Base-by-base conservation (phyloP, 1,140 invertebrate species). In the Eupristina koningsbergeri region DNA sequence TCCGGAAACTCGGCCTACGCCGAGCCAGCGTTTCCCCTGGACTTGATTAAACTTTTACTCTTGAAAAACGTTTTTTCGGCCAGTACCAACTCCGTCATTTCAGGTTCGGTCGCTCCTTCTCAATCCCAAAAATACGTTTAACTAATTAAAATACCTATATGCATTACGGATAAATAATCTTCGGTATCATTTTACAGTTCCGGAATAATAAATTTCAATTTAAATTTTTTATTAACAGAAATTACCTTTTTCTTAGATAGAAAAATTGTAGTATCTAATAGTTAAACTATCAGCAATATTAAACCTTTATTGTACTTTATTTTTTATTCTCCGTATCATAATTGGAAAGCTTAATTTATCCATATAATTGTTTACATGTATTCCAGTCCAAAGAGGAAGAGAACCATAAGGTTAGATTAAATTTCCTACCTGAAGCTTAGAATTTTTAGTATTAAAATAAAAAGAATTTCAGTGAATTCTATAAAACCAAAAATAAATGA, bases 11-110 rank as follows among this genome's bases (percentile, higher is more conserved):
- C 6, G 9, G 34, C 9, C n/a, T 29, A 2, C 29, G 41, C 6
- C 45, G 19, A 73, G 26, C n/a, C 39, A 73, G 47, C 29, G 47
- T 73, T 47, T 3, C n/a, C 34, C 17, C 3, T 19, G 29, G 34
- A 67, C 31, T 36, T 67, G 64, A 67, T 67, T 67, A 67, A 67
- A 67, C 36, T 36, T 67, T 34, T 67, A 67, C 34, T 67, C 64
- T 36, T 67, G 5, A 31, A 64, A 63, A 64, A 9, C 31, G 31
- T 64, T 64, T 64, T 64, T 64, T 22, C 26, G 26, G 22, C 9
- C 9, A 58, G 53, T 3, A 5, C 13, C 53, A 3, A 15, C 19
- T 53, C 26, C 53, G 22, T 58, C 22, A 58, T 58, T 58, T 13
- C 22, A 9, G 3, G 13, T 58, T 5, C 13, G 53, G 53, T 58